A percentile compares a stretch with the other conserved stretches of the same genome.
phyloP scores from a whole-genome alignment of 2,113 vertebrate genomes.

The Chaenogobius annularis region DNA sequence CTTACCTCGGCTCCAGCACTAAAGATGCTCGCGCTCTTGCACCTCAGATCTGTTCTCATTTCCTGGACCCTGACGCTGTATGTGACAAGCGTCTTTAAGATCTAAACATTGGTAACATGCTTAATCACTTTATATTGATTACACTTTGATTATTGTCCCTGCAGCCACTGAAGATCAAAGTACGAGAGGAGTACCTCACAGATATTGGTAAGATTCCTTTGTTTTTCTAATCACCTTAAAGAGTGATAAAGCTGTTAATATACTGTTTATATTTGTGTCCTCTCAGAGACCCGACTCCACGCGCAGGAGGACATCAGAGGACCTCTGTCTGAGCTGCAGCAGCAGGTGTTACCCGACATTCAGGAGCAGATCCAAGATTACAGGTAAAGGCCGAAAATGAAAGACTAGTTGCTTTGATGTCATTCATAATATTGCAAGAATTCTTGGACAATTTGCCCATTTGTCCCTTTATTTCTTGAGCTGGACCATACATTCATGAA shows the following conservation, averaged over 20 bases:
- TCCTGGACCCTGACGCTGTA: slow-evolving; percentile 88
- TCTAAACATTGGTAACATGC: background rate
- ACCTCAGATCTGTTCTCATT: slow-evolving; percentile 88
- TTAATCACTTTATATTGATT: background rate
- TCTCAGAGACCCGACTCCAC: slow-evolving; percentile 81
- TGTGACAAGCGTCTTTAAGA: slow-evolving; percentile 32
- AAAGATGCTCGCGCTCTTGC: slow-evolving; percentile 85
- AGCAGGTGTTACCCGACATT: slow-evolving; percentile 85
- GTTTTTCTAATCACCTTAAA: too few relatives aligned
- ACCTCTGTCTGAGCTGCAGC: slow-evolving; percentile 86
- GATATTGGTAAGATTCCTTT: slow-evolving; percentile 84
- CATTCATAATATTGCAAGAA: background rate
- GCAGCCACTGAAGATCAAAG: slow-evolving; percentile 87
- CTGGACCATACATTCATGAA: too few relatives aligned
- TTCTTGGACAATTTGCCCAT: background rate
- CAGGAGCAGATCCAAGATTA: slow-evolving; percentile 93
- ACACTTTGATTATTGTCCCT: background rate
- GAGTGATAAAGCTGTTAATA: too few relatives aligned
- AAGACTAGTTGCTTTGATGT: background rate
- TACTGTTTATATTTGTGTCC: background rate
- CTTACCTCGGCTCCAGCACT: slow-evolving; percentile 81
- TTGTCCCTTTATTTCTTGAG: too few relatives aligned
- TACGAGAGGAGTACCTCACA: slow-evolving; percentile 81
- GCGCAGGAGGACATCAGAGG: slow-evolving; percentile 83
- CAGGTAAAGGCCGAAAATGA: slow-evolving; percentile 70